Evolutionary conservation across 2,797 vertebrate genomes (phyloP).

Genomic region (Oreochromis grahami): DNA sequence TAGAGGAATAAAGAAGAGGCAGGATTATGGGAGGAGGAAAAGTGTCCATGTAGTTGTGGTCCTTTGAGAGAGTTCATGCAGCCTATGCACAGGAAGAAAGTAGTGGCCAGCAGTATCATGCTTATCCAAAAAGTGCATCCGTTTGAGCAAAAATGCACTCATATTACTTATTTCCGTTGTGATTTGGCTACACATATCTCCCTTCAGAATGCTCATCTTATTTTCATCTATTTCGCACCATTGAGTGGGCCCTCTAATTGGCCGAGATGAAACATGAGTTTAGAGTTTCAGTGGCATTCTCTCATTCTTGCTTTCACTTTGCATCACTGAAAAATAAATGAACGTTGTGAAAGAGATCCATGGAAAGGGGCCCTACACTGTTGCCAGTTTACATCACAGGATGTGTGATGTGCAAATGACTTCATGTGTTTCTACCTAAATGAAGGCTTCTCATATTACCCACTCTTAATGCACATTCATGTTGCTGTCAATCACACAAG

Average conservation of each 20-base stretch:
- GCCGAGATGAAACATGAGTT: not conserved
- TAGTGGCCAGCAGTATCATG: not conserved
- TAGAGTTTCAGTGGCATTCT: not conserved
- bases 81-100: not conserved
- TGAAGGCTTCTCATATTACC: not conserved
- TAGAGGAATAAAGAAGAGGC: constrained; percentile 35
- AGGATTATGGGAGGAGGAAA: constrained; percentile 24
- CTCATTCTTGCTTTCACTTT: not conserved
- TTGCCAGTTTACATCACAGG: not conserved
- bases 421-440: not conserved
- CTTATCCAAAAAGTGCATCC: not conserved
- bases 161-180: not conserved
- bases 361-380: not conserved
- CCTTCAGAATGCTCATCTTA: not conserved
- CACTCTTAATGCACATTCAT: not conserved
- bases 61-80: constrained; percentile 11
- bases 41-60: not conserved
- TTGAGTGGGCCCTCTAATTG: constrained; percentile 13
- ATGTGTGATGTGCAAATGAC: not conserved
- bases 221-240: not conserved
- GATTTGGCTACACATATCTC: not conserved
- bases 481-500: not conserved
- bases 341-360: not conserved
- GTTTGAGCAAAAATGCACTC: not conserved
- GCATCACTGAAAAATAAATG: not conserved